Percentiles rank a stretch among this genome's conserved stretches.
Conservation (phyloP, 2,888 invertebrate genomes). For the Ichneumon xanthorius region DNA sequence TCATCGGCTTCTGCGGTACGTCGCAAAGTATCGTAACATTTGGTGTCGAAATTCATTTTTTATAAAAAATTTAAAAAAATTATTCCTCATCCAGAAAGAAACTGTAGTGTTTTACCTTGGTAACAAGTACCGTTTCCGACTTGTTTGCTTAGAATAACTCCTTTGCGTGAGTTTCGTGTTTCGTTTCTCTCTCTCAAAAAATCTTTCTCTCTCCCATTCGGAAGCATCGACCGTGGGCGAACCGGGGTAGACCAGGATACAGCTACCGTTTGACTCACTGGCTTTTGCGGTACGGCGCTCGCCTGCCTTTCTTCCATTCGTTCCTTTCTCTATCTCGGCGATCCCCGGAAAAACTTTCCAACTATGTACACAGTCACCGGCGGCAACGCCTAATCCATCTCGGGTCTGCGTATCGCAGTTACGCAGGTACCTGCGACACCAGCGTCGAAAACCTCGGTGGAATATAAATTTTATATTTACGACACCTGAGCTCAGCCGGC, state of each 20-base stretch:
- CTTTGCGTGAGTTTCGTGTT: neutral
- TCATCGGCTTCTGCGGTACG: slow-evolving; percentile 61
- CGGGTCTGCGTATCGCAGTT: slow-evolving; percentile 21
- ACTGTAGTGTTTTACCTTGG: neutral
- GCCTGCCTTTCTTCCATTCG: slow-evolving; percentile 48
- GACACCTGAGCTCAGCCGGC: slow-evolving; percentile 3
- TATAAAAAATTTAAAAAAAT: neutral
- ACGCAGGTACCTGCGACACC: slow-evolving; percentile 49
- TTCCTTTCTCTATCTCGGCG: slow-evolving; percentile 37
- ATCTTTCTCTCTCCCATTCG: slow-evolving; percentile 14
- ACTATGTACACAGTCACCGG: neutral
- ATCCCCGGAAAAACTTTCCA: slow-evolving; percentile 58
- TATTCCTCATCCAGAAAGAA: neutral
- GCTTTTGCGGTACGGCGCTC: slow-evolving; percentile 59
- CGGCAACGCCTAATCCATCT: slow-evolving; percentile 36
- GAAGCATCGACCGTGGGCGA: slow-evolving; percentile 59
- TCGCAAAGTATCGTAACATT: neutral
- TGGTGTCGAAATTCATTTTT: neutral
- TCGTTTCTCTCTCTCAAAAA: neutral
- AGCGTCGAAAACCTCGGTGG: slow-evolving; percentile 26
- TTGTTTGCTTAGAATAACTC: slow-evolving; percentile 6
- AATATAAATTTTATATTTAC: slow-evolving; percentile 61
- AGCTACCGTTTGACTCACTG: slow-evolving; percentile 67
- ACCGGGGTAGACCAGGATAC: slow-evolving; percentile 31
- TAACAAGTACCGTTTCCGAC: slow-evolving; percentile 19